phyloP scores from a whole-genome alignment of 2,113 vertebrate species.

The Gasterosteus aculeatus region DNA sequence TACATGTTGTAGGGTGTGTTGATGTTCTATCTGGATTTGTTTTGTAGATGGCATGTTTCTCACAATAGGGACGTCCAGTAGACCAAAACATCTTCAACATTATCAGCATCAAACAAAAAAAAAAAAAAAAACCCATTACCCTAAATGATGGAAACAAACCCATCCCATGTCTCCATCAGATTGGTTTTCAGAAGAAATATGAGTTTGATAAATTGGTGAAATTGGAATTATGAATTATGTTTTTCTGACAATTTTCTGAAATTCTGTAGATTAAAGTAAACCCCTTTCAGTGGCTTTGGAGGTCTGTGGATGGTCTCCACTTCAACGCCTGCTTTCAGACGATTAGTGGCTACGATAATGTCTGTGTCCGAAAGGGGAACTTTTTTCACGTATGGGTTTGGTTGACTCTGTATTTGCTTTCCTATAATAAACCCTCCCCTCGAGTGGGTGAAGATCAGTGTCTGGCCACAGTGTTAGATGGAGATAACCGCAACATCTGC shows the following conservation, averaged over 20 bases:
- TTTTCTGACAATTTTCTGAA: background rate
- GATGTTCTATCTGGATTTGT: background rate
- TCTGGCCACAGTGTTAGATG: conserved; percentile 59
- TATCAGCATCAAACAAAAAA: background rate
- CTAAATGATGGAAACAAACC: background rate
- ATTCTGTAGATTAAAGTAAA: background rate
- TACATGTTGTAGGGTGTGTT: background rate
- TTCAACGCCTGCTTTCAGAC: conserved; percentile 6
- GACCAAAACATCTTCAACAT: background rate
- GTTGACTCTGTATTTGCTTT: conserved; percentile 36
- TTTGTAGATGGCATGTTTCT: background rate
- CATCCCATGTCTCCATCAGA: too few relatives aligned
- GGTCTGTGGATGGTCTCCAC: background rate
- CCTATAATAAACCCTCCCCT: conserved; percentile 40
- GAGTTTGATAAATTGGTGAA: too few relatives aligned
- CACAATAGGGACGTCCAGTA: background rate
- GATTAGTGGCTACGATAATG: conserved; percentile 10
- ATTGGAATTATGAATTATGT: background rate
- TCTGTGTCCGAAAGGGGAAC: background rate
- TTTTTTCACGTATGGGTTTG: conserved; percentile 12
- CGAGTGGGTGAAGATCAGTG: conserved; percentile 63
- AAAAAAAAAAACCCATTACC: too few relatives aligned
- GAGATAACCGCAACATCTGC: conserved; percentile 64
- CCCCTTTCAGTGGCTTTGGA: background rate
- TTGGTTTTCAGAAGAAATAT: background rate